Conservation (phyloP, 2,888 invertebrate species). For the Ornithoptera priamus region DNA sequence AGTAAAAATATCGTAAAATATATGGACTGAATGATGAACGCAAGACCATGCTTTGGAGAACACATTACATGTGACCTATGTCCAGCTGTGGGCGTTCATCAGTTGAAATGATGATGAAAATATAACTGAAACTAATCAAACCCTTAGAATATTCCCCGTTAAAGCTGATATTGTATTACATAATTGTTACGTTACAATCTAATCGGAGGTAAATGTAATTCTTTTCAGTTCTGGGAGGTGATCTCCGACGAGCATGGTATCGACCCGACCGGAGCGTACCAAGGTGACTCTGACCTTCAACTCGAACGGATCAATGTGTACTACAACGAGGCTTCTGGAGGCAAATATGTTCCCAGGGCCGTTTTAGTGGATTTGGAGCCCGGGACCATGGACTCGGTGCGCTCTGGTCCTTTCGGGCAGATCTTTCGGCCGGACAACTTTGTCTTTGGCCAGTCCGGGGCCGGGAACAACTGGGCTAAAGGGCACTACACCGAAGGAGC, state of each 20-base stretch:
- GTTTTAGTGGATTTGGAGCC: conserved; percentile 69
- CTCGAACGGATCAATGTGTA: conserved; percentile 88
- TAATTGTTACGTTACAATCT: too few relatives aligned
- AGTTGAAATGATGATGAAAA: too few relatives aligned
- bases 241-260: conserved; percentile 69
- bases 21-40: too few relatives aligned
- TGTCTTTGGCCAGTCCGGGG: conserved; percentile 82
- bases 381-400: conserved; percentile 83
- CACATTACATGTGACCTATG: too few relatives aligned
- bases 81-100: too few relatives aligned
- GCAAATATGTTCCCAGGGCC: conserved; percentile 65
- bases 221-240: conserved; percentile 69
- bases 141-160: too few relatives aligned
- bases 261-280: conserved; percentile 71
- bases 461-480: conserved; percentile 81
- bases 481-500: conserved; percentile 86
- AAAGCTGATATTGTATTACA: too few relatives aligned
- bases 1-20: too few relatives aligned
- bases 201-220: background rate
- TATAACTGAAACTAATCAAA: too few relatives aligned
- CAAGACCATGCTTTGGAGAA: too few relatives aligned
- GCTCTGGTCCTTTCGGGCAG: conserved; percentile 84
- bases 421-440: conserved; percentile 88
- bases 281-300: conserved; percentile 86
- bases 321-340: conserved; percentile 84